These are phyloP conservation scores for Sebastiscus albofasciatus DNA, from an alignment of 2,797 vertebrate genomes.

Conservation along the genomic window DNA sequence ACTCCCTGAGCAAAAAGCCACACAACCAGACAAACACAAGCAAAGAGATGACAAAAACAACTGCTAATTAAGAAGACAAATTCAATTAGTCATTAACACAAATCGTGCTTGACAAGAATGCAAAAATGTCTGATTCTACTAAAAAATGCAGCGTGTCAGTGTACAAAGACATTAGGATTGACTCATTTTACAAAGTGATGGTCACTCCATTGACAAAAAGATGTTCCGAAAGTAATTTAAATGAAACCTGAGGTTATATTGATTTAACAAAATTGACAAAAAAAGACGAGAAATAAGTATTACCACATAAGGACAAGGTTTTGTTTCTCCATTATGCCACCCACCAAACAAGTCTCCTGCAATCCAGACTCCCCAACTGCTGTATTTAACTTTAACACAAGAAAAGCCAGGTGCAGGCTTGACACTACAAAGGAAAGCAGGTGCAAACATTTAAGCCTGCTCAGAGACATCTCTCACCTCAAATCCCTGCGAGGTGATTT, in stretches of 20 bases:
- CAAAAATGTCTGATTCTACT: background rate
- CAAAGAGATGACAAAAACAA: background rate
- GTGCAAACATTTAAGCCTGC: conserved; percentile 53
- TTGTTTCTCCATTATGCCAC: background rate
- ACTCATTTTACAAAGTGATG: background rate
- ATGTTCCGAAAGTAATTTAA: background rate
- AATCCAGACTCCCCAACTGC: background rate
- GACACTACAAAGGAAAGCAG: conserved; percentile 39
- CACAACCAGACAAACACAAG: background rate
- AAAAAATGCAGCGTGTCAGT: background rate
- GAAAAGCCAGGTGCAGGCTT: conserved; percentile 32
- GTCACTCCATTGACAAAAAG: background rate
- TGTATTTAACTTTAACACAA: conserved; percentile 10
- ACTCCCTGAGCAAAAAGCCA: background rate
- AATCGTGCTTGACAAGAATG: background rate
- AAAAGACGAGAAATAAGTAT: background rate
- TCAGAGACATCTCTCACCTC: conserved; percentile 11
- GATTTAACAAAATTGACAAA: background rate
- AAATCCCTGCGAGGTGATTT: conserved; percentile 20
- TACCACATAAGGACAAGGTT: background rate
- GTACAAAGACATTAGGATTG: background rate
- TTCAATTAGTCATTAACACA: background rate
- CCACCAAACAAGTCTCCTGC: background rate
- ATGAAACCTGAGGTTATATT: background rate
- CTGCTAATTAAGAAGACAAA: background rate